phyloP scores from a whole-genome alignment of 2,888 invertebrate genomes.

The Barypeithes pellucidus region DNA sequence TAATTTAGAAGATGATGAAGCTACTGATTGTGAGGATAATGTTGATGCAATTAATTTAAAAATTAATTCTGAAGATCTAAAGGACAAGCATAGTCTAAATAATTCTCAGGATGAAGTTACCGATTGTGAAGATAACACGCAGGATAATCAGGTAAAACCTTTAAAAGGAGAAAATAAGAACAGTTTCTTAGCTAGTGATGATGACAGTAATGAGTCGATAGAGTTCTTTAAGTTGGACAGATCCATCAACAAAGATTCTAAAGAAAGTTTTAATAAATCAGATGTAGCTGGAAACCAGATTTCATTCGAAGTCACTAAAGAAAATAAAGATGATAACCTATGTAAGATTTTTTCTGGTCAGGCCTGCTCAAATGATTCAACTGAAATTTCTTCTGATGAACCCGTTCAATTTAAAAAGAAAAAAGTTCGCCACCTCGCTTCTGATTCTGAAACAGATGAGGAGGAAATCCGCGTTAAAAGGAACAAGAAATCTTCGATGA shows the following conservation, averaged over 20 bases:
- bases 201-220: slow-evolving; percentile 52
- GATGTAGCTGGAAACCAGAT: background rate
- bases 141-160: background rate
- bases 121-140: slow-evolving; percentile 30
- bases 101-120: slow-evolving; percentile 8
- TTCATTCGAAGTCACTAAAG: background rate
- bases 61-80: background rate
- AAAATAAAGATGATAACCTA: background rate
- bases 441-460: slow-evolving; percentile 18
- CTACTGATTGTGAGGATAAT: slow-evolving; percentile 35
- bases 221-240: slow-evolving; percentile 40
- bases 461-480: slow-evolving; percentile 15
- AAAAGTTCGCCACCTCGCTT: slow-evolving; percentile 12
- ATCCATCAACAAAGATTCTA: slow-evolving; percentile 5
- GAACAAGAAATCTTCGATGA: slow-evolving; percentile 32
- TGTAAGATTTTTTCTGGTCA: too few species aligned
- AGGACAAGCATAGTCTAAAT: background rate
- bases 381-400: slow-evolving; percentile 29
- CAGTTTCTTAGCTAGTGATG: slow-evolving; percentile 11
- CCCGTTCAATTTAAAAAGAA: slow-evolving; percentile 27
- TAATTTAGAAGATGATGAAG: slow-evolving; percentile 31
- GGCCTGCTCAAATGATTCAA: background rate
- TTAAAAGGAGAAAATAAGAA: background rate
- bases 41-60: background rate
- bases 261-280: slow-evolving; percentile 10